Conservation (phyloP, 2,113 vertebrate genomes). For the Azemiops feae region DNA sequence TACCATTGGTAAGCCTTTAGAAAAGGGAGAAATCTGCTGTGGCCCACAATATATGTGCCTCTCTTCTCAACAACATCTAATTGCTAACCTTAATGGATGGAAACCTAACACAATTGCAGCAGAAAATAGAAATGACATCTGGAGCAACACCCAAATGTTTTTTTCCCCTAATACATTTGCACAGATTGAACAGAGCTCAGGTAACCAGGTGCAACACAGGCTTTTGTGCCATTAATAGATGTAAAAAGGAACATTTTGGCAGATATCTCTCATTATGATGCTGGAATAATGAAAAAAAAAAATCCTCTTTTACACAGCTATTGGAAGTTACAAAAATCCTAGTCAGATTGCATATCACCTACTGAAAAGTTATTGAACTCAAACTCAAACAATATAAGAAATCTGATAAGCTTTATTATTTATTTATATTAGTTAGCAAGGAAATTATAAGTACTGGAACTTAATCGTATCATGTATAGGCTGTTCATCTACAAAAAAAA, state of each 20-base stretch:
- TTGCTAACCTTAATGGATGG: neutral
- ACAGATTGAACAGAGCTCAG: constrained; percentile 14
- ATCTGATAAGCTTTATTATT: neutral
- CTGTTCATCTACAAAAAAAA: neutral
- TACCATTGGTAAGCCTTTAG: neutral
- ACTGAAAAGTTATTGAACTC: neutral
- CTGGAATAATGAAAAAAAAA: neutral
- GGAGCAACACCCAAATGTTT: constrained; percentile 22
- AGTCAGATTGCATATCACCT: neutral
- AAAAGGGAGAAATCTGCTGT: neutral
- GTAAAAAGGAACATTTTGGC: neutral
- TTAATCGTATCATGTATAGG: neutral
- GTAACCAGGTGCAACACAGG: neutral
- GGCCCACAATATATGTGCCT: neutral
- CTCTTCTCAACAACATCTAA: neutral
- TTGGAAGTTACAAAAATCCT: neutral
- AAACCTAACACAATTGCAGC: neutral
- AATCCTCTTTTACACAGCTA: neutral
- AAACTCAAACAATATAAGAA: neutral
- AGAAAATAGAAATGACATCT: constrained; percentile 43
- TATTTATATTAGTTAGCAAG: neutral
- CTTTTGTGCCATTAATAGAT: neutral
- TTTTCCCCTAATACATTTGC: constrained; percentile 19
- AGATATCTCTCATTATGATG: neutral
- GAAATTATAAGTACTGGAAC: neutral